Evolutionary conservation across 2,888 invertebrate species (phyloP).

Genomic region (Chrysodeixis includens): DNA sequence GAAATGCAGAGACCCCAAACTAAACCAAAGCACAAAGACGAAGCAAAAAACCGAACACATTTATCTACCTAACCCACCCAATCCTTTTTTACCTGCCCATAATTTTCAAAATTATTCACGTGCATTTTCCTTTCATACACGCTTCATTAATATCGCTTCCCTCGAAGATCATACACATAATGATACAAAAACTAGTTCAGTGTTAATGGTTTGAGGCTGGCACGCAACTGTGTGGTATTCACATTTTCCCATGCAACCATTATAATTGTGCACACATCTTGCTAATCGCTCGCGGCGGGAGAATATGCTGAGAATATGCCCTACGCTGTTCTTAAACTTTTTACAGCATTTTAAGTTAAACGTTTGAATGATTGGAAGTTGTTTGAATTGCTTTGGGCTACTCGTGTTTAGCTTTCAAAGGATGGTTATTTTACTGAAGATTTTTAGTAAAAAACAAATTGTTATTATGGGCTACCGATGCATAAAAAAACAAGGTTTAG

Average conservation of each 20-base stretch:
- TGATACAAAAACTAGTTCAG: constrained; percentile 18
- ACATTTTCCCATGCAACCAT: constrained; percentile 32
- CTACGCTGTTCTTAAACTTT: not conserved
- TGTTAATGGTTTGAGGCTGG: not conserved
- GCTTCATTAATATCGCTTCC: not conserved
- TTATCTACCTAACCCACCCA: not conserved
- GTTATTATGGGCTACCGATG: too few relatives aligned
- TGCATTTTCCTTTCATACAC: not conserved
- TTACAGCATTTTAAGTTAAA: not conserved
- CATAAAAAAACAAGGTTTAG: too few relatives aligned
- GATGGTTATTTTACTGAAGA: not conserved
- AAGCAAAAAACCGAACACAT: not conserved
- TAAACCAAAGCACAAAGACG: too few relatives aligned
- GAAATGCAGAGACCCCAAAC: too few relatives aligned
- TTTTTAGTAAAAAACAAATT: too few relatives aligned
- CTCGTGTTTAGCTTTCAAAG: not conserved
- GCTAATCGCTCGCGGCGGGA: not conserved
- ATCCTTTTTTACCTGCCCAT: not conserved
- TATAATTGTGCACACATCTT: constrained; percentile 4
- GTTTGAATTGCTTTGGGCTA: not conserved
- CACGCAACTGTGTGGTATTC: constrained; percentile 31
- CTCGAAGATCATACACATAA: not conserved
- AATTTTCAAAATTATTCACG: not conserved
- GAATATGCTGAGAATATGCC: not conserved
- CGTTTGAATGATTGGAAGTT: not conserved